A percentile compares a stretch with the other conserved stretches of the same genome.
Evolutionary conservation across 2,797 vertebrate species (phyloP).

Genomic region (Melanotaenia parkinsoni): DNA sequence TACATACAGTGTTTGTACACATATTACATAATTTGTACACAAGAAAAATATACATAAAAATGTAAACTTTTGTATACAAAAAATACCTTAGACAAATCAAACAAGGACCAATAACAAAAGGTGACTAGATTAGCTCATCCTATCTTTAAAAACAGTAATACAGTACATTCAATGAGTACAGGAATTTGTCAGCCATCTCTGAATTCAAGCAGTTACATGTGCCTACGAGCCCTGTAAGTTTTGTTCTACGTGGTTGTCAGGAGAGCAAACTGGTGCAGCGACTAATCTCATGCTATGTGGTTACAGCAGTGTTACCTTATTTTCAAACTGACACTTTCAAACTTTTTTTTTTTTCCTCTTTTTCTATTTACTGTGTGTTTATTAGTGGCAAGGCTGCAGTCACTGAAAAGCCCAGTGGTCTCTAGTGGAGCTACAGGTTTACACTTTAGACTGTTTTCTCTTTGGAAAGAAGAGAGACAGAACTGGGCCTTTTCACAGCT

Average conservation of each 20-base stretch:
- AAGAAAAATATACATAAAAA: constrained; percentile 99
- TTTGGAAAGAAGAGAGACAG: constrained; percentile 71
- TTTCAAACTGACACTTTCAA: constrained; percentile 43
- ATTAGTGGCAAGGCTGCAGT: constrained; percentile 32
- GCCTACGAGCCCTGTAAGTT: constrained; percentile 82
- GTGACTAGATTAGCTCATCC: constrained; percentile 97
- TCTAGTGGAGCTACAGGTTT: constrained; percentile 60
- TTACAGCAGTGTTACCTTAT: constrained; percentile 73
- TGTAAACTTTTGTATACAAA: constrained; percentile 99
- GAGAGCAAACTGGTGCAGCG: constrained; percentile 73
- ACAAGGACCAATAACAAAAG: constrained; percentile 99
- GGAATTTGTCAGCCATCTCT: constrained; percentile 92
- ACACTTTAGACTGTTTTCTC: constrained; percentile 57
- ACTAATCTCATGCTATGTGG: constrained; percentile 84
- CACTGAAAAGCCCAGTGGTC: constrained; percentile 49
- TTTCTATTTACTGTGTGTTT: constrained; percentile 16
- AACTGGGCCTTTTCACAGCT: constrained; percentile 73
- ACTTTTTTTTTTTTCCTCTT: constrained; percentile 26
- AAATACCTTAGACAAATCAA: constrained; percentile 99
- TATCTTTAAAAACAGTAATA: constrained; percentile 95
- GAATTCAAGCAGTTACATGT: constrained; percentile 83
- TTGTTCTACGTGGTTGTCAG: constrained; percentile 81
- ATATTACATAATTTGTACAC: constrained; percentile 99
- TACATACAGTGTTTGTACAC: constrained; percentile 99
- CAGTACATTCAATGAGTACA: constrained; percentile 99